phyloP scores from a whole-genome alignment of 2,888 invertebrate genomes.

The Trachelus iudaicus region DNA sequence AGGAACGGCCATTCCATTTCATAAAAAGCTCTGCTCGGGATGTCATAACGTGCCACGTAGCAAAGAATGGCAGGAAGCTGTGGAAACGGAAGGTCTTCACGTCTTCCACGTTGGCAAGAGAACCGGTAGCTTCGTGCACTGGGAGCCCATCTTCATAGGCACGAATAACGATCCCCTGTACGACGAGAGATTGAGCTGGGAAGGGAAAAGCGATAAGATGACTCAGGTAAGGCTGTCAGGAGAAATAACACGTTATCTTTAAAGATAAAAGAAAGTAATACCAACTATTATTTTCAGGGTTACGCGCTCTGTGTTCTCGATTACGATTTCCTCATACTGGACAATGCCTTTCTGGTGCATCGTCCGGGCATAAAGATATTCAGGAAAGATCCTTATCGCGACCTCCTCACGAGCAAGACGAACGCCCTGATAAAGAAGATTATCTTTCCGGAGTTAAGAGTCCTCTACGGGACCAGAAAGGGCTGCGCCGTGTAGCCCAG shows the following conservation, averaged over 20 bases:
- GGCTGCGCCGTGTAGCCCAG: slow-evolving; percentile 81
- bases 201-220: slow-evolving; percentile 96
- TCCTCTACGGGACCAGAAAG: slow-evolving; percentile 82
- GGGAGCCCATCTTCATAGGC: slow-evolving; percentile 96
- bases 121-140: slow-evolving; percentile 81
- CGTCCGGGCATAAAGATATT: slow-evolving; percentile 91
- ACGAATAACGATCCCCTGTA: slow-evolving; percentile 89
- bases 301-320: slow-evolving; percentile 90
- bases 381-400: slow-evolving; percentile 82
- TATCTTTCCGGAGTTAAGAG: slow-evolving; percentile 86
- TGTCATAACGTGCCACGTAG: slow-evolving; percentile 90
- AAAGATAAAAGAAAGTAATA: slow-evolving; percentile 1
- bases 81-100: slow-evolving; percentile 77
- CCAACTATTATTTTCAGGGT: slow-evolving; percentile 71
- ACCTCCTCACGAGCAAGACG: slow-evolving; percentile 80
- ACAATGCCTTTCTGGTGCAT: slow-evolving; percentile 93
- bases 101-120: slow-evolving; percentile 89
- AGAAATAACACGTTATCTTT: neutral
- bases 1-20: slow-evolving; percentile 89
- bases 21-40: slow-evolving; percentile 88
- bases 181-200: slow-evolving; percentile 93
- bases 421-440: slow-evolving; percentile 81
- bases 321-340: slow-evolving; percentile 92
- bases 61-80: slow-evolving; percentile 84
- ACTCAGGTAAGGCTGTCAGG: slow-evolving; percentile 77